These are phyloP conservation scores for Yponomeuta cagnagella DNA, from an alignment of 2,888 invertebrate genomes.

Conservation along the genomic window DNA sequence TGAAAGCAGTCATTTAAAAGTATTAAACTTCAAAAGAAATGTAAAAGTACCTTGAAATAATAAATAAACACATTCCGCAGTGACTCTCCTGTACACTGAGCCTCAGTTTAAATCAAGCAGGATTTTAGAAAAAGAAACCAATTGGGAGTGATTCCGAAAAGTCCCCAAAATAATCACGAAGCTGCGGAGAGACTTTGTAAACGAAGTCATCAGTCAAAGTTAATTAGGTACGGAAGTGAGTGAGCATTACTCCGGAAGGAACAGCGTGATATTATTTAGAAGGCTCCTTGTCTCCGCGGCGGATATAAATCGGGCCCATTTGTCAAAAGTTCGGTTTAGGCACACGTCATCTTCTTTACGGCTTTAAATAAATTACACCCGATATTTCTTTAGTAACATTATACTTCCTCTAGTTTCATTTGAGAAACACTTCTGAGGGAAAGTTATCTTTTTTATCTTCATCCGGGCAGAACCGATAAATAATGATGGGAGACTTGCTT, in stretches of 20 bases:
- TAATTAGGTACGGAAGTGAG: neutral
- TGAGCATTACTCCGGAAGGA: neutral
- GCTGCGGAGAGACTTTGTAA: neutral
- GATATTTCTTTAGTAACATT: slow-evolving; percentile 3
- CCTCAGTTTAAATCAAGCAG: neutral
- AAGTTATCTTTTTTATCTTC: neutral
- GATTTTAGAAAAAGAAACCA: neutral
- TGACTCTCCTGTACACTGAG: too few species aligned
- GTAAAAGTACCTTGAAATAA: too few species aligned
- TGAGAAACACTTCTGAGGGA: neutral
- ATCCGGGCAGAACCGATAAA: too few species aligned
- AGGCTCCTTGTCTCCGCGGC: neutral
- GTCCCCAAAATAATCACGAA: neutral
- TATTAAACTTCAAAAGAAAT: too few species aligned
- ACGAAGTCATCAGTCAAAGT: neutral
- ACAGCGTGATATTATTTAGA: neutral
- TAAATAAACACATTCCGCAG: too few species aligned
- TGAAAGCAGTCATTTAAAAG: too few species aligned
- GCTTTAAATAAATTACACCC: slow-evolving; percentile 4
- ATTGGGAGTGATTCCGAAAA: neutral
- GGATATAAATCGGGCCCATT: neutral
- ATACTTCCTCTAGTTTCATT: neutral
- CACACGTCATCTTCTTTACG: neutral
- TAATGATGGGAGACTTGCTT: too few species aligned
- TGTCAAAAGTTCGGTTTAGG: slow-evolving; percentile 4